A percentile compares a stretch with the other conserved stretches of the same genome.
Conservation (phyloP, 2,797 vertebrate species). For the Coluber constrictor region DNA sequence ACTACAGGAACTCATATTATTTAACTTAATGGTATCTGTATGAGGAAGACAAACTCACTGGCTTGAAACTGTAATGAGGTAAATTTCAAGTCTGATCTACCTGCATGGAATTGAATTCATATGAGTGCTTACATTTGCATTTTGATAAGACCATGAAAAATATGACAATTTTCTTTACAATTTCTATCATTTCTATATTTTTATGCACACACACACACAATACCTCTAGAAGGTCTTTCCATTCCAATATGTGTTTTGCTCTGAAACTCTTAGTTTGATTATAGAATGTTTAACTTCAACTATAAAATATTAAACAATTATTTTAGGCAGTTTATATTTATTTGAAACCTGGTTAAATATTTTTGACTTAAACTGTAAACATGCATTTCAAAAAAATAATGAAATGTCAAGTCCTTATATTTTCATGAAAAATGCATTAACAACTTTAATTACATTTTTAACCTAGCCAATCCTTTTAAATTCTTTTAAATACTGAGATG, state of each 20-base stretch:
- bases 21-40: slow-evolving; percentile 56
- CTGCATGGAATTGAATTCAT: slow-evolving; percentile 65
- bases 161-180: slow-evolving; percentile 29
- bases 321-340: slow-evolving; percentile 18
- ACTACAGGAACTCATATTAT: slow-evolving; percentile 54
- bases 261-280: slow-evolving; percentile 23
- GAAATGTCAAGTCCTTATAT: slow-evolving; percentile 6
- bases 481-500: not conserved
- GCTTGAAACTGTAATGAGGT: slow-evolving; percentile 59
- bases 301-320: not conserved
- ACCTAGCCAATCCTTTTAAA: slow-evolving; percentile 7
- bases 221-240: not conserved
- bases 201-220: slow-evolving; percentile 10
- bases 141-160: slow-evolving; percentile 53
- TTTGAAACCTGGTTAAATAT: slow-evolving; percentile 14
- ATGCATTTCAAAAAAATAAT: slow-evolving; percentile 31
- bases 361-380: slow-evolving; percentile 34
- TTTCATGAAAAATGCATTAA: slow-evolving; percentile 21
- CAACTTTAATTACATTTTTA: slow-evolving; percentile 38
- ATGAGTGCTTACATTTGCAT: slow-evolving; percentile 57
- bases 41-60: slow-evolving; percentile 51
- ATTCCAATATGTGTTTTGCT: not conserved
- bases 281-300: slow-evolving; percentile 9
- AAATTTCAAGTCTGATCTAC: slow-evolving; percentile 49
- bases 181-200: slow-evolving; percentile 23